These are phyloP conservation scores for Fratercula arctica DNA, from an alignment of 2,797 vertebrate species.

Conservation along the genomic window DNA sequence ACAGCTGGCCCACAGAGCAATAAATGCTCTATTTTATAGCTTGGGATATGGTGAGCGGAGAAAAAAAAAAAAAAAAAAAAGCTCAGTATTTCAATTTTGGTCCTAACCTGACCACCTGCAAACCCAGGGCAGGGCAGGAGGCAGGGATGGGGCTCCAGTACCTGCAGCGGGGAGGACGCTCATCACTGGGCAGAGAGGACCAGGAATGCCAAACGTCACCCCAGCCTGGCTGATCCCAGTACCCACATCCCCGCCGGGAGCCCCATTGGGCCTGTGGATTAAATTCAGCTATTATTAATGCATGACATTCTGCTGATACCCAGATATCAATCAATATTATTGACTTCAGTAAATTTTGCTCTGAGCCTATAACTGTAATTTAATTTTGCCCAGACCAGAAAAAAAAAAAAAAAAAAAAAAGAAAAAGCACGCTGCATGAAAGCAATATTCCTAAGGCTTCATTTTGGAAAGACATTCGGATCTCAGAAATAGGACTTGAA, in stretches of 20 bases:
- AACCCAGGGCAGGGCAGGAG: not conserved
- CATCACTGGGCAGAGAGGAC: fast-evolving
- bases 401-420: not conserved
- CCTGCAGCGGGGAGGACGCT: not conserved
- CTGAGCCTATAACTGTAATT: slow-evolving; percentile 45
- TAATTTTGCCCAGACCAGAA: slow-evolving; percentile 2
- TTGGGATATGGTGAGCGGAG: not conserved
- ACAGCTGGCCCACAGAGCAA: not conserved
- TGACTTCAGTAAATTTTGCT: slow-evolving; percentile 45
- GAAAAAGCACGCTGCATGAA: slow-evolving; percentile 18
- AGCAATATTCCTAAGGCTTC: slow-evolving; percentile 47
- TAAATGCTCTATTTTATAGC: not conserved
- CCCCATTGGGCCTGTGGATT: not conserved
- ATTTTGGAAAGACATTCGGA: slow-evolving; percentile 56
- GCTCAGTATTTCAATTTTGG: not conserved
- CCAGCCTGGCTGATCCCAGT: not conserved
- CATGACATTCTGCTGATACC: slow-evolving; percentile 7
- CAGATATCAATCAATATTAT: slow-evolving; percentile 67
- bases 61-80: not conserved
- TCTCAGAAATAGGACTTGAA: slow-evolving; percentile 71
- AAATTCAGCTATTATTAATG: slow-evolving; percentile 37
- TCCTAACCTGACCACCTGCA: not conserved
- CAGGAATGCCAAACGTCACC: not conserved
- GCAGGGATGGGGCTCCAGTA: not conserved
- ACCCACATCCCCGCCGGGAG: not conserved